Evolutionary conservation across 1,140 invertebrate species (phyloP).

Genomic region (Drosophila persimilis): DNA sequence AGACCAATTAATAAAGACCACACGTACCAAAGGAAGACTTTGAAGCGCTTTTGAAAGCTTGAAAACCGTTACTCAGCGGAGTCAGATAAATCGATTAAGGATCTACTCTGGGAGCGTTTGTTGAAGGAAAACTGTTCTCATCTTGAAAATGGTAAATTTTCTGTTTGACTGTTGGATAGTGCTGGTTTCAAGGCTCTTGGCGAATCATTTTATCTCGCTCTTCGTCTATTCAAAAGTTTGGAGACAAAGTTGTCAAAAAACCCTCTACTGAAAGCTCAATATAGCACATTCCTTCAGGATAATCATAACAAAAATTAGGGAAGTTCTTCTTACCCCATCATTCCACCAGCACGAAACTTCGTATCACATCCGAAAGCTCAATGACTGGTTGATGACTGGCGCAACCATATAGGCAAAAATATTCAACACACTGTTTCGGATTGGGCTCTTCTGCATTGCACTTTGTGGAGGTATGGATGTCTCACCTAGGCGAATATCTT

Average conservation of each 20-base stretch:
- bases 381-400: constrained; percentile 38
- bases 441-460: constrained; percentile 54
- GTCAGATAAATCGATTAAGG: neutral
- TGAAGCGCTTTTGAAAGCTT: constrained; percentile 19
- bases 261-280: no score
- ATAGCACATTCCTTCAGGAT: no score
- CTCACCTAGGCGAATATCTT: constrained; percentile 34
- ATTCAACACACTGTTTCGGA: constrained; percentile 69
- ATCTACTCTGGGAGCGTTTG: constrained; percentile 3
- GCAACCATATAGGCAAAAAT: constrained; percentile 24
- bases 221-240: no score
- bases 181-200: no score
- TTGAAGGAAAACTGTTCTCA: neutral
- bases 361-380: constrained; percentile 26
- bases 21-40: neutral
- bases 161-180: neutral
- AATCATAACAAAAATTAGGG: no score
- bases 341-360: constrained; percentile 43
- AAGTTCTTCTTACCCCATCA: constrained; percentile 32
- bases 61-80: neutral
- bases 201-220: no score
- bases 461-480: constrained; percentile 45
- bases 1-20: no score
- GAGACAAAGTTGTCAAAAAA: no score
- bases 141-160: neutral